Base-by-base conservation (phyloP, 2,888 invertebrate species). In the Onthophagus sagittarius region DNA sequence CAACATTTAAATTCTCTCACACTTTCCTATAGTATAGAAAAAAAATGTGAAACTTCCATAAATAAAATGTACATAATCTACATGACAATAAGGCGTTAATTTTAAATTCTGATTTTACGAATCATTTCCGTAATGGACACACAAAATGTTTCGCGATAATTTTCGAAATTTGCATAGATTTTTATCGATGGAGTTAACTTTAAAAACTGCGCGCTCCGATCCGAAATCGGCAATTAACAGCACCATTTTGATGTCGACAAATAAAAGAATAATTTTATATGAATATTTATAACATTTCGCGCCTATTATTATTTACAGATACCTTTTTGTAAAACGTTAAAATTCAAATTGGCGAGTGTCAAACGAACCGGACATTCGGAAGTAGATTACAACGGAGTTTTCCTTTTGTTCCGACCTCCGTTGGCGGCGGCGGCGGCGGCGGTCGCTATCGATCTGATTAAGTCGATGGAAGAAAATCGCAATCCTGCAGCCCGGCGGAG, bases 401-500 rank as follows among this genome's bases (percentile, higher is more conserved):
- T 53, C 39, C 39, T 53, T 53, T 53, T 53, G 39, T 53, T 53
- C 39, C 7, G 39, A 53, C 39, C 39, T 67, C 67, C n/a, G n/a
- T n/a, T n/a, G n/a, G 23, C n/a, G 6, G 15, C 67, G 23, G 67
- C 67, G 67, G 23, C n/a, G 6, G 15, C 67, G 23, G 67, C 67
- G 67, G 23, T 67, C 31, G 67, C 39, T 67, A 67, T 67, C 67
- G 67, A 67, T 67, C 67, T 67, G 67, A 67, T 67, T 53, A 67
- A 67, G 67, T 67, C 67, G 67, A 23, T 32, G 71, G 71, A 72
- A 64, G 64, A 53, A 72, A 72, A 64, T 64, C 64, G 71, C 71
- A 15, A 63, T 23, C 31, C 53, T 62, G 53, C 53, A 31, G 32
- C 64, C 65, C 69, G 62, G 53, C 74, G 73, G 79, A 82, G 82